Evolutionary conservation across 2,888 invertebrate genomes (phyloP).

Genomic region (Cephus rjabovi): DNA sequence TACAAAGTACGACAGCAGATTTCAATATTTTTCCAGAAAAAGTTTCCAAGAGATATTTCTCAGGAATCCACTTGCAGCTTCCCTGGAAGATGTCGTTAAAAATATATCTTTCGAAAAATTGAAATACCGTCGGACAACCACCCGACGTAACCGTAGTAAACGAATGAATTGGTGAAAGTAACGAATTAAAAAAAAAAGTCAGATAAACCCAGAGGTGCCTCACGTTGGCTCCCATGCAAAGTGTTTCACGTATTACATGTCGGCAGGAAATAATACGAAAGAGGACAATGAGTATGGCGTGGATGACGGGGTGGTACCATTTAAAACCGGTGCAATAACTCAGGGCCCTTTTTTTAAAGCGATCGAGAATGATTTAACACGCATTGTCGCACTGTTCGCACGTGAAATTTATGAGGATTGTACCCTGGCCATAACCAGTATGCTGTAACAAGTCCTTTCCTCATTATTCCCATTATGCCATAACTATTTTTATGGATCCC

Average conservation of each 20-base stretch:
- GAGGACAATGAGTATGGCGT: background rate
- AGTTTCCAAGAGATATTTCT: background rate
- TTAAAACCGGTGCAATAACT: slow-evolving; percentile 39
- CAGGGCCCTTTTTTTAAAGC: slow-evolving; percentile 39
- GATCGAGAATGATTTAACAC: slow-evolving; percentile 51
- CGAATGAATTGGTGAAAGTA: background rate
- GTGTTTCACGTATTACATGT: background rate
- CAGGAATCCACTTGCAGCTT: background rate
- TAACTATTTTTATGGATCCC: slow-evolving; percentile 50
- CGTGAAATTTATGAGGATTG: slow-evolving; percentile 46
- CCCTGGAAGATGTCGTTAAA: background rate
- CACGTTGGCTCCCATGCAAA: background rate
- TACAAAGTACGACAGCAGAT: background rate
- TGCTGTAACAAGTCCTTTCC: slow-evolving; percentile 41
- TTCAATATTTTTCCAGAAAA: background rate
- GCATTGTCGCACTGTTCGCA: slow-evolving; percentile 51
- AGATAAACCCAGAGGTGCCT: background rate
- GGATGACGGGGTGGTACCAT: slow-evolving; percentile 4
- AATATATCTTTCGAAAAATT: background rate
- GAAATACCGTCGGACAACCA: background rate
- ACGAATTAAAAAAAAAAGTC: background rate
- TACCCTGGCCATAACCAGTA: slow-evolving; percentile 34
- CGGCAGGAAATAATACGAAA: background rate
- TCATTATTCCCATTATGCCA: slow-evolving; percentile 52
- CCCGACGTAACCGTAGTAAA: background rate